A percentile compares a stretch with the other conserved stretches of the same genome.
These are phyloP conservation scores for Apamea epomidion DNA, from an alignment of 2,888 invertebrate genomes.

Conservation along the genomic window DNA sequence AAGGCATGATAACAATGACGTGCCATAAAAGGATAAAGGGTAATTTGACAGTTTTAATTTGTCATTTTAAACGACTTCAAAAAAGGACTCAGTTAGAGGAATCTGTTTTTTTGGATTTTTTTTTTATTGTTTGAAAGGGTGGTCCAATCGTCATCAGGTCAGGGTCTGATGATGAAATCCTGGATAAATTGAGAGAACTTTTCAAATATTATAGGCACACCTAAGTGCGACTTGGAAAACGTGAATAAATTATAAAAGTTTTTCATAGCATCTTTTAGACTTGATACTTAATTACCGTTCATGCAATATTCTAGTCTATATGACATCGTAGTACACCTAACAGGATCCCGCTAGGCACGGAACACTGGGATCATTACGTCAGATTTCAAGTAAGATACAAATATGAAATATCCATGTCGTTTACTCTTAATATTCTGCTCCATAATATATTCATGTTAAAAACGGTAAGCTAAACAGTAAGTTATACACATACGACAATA, in stretches of 20 bases:
- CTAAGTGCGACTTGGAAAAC: too few relatives aligned
- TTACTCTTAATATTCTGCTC: slow-evolving; percentile 39
- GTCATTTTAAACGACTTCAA: too few relatives aligned
- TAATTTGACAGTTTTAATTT: neutral
- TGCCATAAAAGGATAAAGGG: neutral
- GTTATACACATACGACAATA: slow-evolving; percentile 10
- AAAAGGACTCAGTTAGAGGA: too few relatives aligned
- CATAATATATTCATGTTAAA: slow-evolving; percentile 32
- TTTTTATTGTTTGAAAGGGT: too few relatives aligned
- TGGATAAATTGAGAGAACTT: too few relatives aligned
- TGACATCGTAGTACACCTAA: neutral
- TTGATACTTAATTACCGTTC: neutral
- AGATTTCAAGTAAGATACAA: slow-evolving; percentile 27
- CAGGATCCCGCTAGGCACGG: neutral
- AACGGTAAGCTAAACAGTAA: slow-evolving; percentile 43
- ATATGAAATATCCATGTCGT: slow-evolving; percentile 25
- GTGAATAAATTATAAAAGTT: too few relatives aligned
- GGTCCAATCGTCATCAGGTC: too few relatives aligned
- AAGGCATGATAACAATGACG: neutral
- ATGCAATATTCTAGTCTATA: neutral
- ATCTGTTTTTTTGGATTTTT: too few relatives aligned
- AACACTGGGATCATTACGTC: slow-evolving; percentile 8
- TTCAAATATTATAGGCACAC: too few relatives aligned
- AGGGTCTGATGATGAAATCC: too few relatives aligned
- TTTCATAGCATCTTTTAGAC: neutral